phyloP scores from a whole-genome alignment of 2,113 vertebrate genomes.

The Coracopsis vasa region DNA sequence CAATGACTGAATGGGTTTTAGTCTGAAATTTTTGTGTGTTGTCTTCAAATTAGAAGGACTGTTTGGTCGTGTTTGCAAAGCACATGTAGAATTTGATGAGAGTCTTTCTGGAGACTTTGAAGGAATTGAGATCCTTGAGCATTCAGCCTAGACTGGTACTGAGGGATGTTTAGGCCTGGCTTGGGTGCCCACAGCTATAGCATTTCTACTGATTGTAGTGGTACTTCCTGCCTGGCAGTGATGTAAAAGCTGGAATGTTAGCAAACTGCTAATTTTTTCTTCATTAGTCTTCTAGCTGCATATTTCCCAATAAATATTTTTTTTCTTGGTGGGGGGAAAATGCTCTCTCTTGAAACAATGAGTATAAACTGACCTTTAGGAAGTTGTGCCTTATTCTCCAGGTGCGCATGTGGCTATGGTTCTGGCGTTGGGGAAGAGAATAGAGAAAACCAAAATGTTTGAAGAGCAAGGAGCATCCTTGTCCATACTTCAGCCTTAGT shows the following conservation, averaged over 20 bases:
- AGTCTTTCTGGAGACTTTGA: neutral
- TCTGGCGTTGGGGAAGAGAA: neutral
- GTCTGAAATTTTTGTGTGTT: neutral
- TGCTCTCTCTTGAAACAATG: neutral
- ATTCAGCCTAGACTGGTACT: neutral
- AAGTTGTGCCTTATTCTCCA: neutral
- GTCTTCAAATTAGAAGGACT: neutral
- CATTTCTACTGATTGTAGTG: neutral
- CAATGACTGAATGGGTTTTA: accelerated
- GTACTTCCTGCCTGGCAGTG: neutral
- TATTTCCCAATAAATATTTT: neutral
- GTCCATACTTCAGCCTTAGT: neutral
- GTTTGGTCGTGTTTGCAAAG: neutral
- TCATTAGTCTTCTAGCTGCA: neutral
- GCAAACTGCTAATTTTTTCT: neutral
- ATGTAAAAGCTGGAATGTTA: neutral
- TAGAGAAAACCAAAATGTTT: neutral
- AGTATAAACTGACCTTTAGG: neutral
- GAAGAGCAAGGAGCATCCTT: neutral
- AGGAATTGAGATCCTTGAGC: neutral
- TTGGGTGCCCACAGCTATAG: neutral
- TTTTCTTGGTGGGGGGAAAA: neutral
- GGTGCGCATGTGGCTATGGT: neutral
- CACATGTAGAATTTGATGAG: neutral
- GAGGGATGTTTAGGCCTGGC: neutral